phyloP scores from a whole-genome alignment of 2,888 invertebrate genomes.

The Pachydiplax longipennis region DNA sequence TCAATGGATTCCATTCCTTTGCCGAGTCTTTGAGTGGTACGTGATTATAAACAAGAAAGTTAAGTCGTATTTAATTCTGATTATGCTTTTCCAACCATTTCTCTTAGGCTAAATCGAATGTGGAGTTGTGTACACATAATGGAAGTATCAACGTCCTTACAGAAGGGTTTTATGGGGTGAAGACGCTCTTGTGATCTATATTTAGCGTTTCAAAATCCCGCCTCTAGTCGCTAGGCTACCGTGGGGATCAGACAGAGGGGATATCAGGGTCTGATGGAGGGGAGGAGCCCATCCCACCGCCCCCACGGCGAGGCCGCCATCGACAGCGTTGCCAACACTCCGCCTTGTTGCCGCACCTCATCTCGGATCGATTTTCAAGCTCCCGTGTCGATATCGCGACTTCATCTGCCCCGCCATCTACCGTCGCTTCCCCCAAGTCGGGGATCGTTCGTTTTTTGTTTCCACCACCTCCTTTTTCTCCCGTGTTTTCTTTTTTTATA shows the following conservation, averaged over 20 bases:
- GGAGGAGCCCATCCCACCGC: neutral
- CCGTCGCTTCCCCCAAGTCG: constrained; percentile 19
- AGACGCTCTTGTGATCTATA: constrained; percentile 13
- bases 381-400: constrained; percentile 26
- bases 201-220: constrained; percentile 43
- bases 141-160: neutral
- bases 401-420: constrained; percentile 39
- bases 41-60: too few species aligned
- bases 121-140: neutral
- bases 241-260: neutral
- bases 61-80: too few species aligned
- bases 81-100: too few species aligned
- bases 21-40: too few species aligned
- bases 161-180: constrained; percentile 10
- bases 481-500: neutral
- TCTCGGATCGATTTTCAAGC: constrained; percentile 27
- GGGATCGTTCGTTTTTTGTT: neutral
- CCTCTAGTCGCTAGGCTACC: constrained; percentile 22
- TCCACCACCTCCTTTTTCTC: neutral
- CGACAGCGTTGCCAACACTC: constrained; percentile 14
- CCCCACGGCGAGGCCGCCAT: constrained; percentile 13
- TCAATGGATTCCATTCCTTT: too few species aligned
- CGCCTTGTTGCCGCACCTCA: neutral
- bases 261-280: constrained; percentile 6
- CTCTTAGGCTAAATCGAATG: neutral